Evolutionary conservation across 2,113 vertebrate species (phyloP).

Genomic region (Cettia cetti): DNA sequence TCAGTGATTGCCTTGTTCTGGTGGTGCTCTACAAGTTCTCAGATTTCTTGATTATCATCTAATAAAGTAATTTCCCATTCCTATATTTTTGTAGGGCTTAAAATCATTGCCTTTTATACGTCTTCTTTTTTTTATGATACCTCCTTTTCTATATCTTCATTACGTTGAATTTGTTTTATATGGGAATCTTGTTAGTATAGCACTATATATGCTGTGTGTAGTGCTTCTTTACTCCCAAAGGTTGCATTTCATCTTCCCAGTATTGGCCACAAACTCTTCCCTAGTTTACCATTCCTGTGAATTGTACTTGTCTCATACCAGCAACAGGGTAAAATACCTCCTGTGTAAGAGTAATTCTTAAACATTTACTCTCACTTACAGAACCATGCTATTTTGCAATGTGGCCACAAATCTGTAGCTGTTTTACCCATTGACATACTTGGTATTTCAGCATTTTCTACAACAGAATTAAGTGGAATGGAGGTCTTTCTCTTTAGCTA

Average conservation of each 20-base stretch:
- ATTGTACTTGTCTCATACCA: background rate
- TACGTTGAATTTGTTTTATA: background rate
- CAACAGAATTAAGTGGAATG: background rate
- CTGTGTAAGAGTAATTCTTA: background rate
- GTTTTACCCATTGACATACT: background rate
- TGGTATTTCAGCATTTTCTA: background rate
- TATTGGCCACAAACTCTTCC: background rate
- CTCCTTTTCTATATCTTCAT: background rate
- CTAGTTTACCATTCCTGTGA: background rate
- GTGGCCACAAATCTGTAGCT: background rate
- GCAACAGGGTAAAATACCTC: background rate
- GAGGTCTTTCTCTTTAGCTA: background rate
- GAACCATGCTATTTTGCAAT: background rate
- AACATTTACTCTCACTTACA: background rate
- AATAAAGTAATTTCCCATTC: background rate
- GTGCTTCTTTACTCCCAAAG: background rate
- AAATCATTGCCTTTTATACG: background rate
- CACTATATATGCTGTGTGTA: background rate
- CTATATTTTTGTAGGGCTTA: background rate
- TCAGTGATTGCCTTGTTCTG: background rate
- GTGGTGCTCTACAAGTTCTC: background rate
- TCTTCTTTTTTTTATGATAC: background rate
- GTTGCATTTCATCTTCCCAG: background rate
- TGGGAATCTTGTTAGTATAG: background rate
- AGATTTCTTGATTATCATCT: background rate